A percentile compares a stretch with the other conserved stretches of the same genome.
Conservation (phyloP, 2,113 vertebrate genomes). For the Todiramphus chloris region DNA sequence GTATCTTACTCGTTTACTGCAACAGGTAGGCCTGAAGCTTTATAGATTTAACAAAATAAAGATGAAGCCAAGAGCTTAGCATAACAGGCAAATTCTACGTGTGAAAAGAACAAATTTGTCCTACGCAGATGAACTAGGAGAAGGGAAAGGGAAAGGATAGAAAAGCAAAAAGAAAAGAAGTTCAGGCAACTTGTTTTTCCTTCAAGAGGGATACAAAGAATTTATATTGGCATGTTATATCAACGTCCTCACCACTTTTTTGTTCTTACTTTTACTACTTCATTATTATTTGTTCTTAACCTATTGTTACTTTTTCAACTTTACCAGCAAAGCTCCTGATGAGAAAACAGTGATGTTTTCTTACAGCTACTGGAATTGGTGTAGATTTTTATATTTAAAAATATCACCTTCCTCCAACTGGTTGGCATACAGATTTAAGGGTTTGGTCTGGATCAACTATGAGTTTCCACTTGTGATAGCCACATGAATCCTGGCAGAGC, state of each 20-base stretch:
- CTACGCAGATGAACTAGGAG: neutral
- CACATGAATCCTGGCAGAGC: neutral
- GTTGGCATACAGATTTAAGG: neutral
- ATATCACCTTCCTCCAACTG: neutral
- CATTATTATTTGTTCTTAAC: neutral
- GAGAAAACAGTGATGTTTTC: neutral
- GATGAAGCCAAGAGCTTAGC: neutral
- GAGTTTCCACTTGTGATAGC: neutral
- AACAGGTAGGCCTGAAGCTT: neutral
- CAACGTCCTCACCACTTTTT: neutral
- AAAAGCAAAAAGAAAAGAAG: neutral
- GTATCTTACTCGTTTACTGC: neutral
- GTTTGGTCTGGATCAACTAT: neutral
- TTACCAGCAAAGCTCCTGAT: neutral
- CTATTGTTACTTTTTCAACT: neutral
- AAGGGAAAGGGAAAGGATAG: neutral
- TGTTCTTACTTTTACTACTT: neutral
- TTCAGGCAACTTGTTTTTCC: neutral
- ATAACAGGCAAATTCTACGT: neutral
- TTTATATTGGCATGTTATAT: neutral
- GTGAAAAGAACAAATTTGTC: neutral
- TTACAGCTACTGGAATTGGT: neutral
- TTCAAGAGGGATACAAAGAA: neutral
- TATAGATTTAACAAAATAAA: neutral
- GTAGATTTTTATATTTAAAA: neutral